A percentile compares a stretch with the other conserved stretches of the same genome.
phyloP scores from a whole-genome alignment of 2,113 vertebrate genomes.

The Mastomys natalensis region DNA sequence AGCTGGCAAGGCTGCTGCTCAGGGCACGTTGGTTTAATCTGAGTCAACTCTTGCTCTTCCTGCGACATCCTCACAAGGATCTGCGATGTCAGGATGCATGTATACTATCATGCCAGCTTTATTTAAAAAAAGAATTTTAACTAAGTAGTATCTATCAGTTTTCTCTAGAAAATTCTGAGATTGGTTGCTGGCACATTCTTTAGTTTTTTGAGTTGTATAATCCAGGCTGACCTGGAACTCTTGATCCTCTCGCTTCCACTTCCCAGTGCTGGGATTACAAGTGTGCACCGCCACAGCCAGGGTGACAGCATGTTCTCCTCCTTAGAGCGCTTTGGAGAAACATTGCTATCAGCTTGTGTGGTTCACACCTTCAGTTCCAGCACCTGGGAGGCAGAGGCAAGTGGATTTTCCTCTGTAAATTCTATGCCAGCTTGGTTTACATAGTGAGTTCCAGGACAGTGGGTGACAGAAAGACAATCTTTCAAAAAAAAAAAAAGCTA shows the following conservation, averaged over 20 bases:
- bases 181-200: neutral
- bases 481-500: neutral
- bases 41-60: neutral
- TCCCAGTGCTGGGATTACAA: neutral
- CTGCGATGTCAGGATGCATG: neutral
- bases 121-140: too few species aligned
- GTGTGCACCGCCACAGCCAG: too few species aligned
- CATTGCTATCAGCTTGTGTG: neutral
- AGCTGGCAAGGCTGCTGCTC: neutral
- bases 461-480: neutral
- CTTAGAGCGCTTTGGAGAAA: neutral
- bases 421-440: neutral
- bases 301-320: neutral
- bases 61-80: neutral
- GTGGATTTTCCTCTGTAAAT: neutral
- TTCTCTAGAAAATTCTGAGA: slow-evolving; percentile 26
- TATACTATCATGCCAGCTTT: neutral
- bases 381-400: neutral
- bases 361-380: neutral
- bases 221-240: neutral
- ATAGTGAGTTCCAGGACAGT: neutral
- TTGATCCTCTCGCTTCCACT: neutral
- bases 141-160: slow-evolving; percentile 43
- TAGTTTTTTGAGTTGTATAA: too few species aligned
- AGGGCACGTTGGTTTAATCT: neutral